Evolutionary conservation across 2,113 vertebrate species (phyloP), one percentile per base, ranked within the genome.

Genomic region (Apodemus sylvaticus): DNA sequence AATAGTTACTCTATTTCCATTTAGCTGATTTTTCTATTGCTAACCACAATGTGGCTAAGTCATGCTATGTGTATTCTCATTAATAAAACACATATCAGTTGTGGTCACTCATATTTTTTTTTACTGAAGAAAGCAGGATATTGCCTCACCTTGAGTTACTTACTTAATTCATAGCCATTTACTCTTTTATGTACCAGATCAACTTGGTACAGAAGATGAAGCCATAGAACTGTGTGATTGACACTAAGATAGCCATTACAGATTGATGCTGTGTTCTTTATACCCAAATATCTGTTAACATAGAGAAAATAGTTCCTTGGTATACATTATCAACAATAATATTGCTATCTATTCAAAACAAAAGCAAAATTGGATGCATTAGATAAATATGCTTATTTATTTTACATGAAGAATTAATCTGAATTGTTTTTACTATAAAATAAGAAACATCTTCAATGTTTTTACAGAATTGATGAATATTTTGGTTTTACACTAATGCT

Each of bases 231-330:
- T 70, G 31, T 26, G 68, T 83, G 68, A 10, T 79, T 62, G 82
- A 66, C 20, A 89, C 45, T 92, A 78, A 93, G 90, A 82, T 1
- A 66, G 92, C 45, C 91, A 98, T 58, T 95, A 82, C 2, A 53
- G 86, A 94, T 20, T n/a, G 82, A 90, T 76, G 22, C 17, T 17
- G 36, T 91, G 93, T 86, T 91, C 51, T 79, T 79, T 48, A 91
- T 91, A 89, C 48, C 77, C 96, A 96, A 66, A 96, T 74, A 87
- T 96, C 94, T 95, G 91, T 94, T 96, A 96, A 93, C 78, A 87
- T 90, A 79, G 86, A 96, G 89, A 96, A 97, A 97, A 97, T 96
- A n/a, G n/a, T n/a, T n/a, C n/a, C n/a, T n/a, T n/a, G n/a, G n/a
- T n/a, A n/a, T n/a, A n/a, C n/a, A n/a, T n/a, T n/a, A n/a, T n/a